A percentile compares a stretch with the other conserved stretches of the same genome.
phyloP scores from a whole-genome alignment of 2,113 vertebrate species.

The Zapus hudsonius region DNA sequence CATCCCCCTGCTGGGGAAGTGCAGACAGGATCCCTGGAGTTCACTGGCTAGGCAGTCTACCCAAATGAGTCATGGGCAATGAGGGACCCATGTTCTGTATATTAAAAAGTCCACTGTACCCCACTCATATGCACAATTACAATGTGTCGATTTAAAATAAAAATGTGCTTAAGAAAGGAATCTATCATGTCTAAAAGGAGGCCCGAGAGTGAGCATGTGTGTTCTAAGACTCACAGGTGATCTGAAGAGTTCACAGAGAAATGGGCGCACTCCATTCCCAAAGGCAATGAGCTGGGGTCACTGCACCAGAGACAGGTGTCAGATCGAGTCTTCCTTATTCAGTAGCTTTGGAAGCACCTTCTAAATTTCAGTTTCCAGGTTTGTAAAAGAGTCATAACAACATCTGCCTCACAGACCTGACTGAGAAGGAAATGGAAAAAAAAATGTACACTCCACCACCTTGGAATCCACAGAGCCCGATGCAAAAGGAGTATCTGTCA shows the following conservation, averaged over 20 bases:
- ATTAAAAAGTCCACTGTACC: neutral
- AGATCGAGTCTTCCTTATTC: neutral
- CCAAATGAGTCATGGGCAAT: too few relatives aligned
- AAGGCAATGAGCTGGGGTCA: neutral
- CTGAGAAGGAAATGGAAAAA: neutral
- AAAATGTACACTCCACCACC: neutral
- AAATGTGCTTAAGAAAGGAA: neutral
- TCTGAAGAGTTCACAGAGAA: neutral
- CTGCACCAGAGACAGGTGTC: neutral
- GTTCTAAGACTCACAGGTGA: neutral
- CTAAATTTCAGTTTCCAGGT: slow-evolving; percentile 9
- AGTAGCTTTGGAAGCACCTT: neutral
- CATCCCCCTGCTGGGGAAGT: too few relatives aligned
- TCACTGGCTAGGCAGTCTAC: too few relatives aligned
- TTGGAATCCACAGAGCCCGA: neutral
- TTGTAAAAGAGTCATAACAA: slow-evolving; percentile 10
- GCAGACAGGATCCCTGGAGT: too few relatives aligned
- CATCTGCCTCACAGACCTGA: neutral
- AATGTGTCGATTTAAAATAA: neutral
- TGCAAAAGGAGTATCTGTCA: neutral
- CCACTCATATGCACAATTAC: neutral
- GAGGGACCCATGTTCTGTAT: too few relatives aligned
- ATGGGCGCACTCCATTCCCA: neutral
- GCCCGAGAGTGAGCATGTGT: neutral
- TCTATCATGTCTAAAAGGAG: too few relatives aligned